Evolutionary conservation across 2,797 vertebrate genomes (phyloP).

Genomic region (Picus viridis): DNA sequence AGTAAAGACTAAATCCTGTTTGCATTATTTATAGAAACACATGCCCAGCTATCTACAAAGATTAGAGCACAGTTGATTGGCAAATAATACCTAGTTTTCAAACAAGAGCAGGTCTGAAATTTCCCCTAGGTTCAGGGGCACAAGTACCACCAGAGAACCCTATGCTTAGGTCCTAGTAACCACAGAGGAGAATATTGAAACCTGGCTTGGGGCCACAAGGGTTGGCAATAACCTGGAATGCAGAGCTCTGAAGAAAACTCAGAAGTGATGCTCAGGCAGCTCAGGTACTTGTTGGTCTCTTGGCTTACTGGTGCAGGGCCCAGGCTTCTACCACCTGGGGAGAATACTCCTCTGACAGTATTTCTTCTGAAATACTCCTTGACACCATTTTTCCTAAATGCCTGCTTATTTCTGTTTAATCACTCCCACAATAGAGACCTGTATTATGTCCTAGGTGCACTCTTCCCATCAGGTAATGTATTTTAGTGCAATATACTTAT

Average conservation of each 20-base stretch:
- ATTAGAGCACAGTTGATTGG: background rate
- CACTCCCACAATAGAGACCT: background rate
- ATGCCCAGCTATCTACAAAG: background rate
- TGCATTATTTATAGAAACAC: background rate
- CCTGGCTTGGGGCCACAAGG: background rate
- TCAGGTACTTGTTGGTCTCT: background rate
- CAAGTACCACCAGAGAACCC: background rate
- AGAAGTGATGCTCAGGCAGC: background rate
- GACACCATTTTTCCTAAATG: background rate
- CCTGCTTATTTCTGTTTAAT: background rate
- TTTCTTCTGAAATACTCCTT: background rate
- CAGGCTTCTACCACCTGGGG: background rate
- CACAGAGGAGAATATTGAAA: background rate
- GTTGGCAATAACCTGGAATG: background rate
- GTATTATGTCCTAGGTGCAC: background rate
- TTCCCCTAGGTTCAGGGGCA: background rate
- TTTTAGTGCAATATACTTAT: background rate
- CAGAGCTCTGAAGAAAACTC: background rate
- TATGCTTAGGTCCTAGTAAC: background rate
- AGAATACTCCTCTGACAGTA: background rate
- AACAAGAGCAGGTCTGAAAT: background rate
- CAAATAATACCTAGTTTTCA: background rate
- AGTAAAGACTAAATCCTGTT: background rate
- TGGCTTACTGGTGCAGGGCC: background rate
- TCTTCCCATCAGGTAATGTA: background rate